A percentile compares a stretch with the other conserved stretches of the same genome.
Conservation (phyloP, 23 tunicate genomes). For the Clavelina lepadiformis region DNA sequence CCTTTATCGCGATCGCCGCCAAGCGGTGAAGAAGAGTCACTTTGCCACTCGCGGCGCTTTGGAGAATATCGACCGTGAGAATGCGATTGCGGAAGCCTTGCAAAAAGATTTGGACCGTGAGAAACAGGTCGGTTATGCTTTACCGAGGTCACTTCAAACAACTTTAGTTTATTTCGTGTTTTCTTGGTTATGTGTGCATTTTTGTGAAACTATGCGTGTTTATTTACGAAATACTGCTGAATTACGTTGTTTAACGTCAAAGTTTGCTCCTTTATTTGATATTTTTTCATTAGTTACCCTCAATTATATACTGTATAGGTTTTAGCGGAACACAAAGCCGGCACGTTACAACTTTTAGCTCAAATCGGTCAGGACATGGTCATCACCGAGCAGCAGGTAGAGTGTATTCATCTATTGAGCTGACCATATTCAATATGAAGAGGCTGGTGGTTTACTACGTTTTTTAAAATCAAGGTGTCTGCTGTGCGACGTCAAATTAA, state of each 20-base stretch:
- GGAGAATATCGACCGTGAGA: slow-evolving; percentile 72
- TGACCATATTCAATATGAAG: background rate
- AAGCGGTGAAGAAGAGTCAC: slow-evolving; percentile 43
- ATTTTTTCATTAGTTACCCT: no score
- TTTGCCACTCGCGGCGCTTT: slow-evolving; percentile 50
- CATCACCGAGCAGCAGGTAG: slow-evolving; percentile 87
- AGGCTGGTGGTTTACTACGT: no score
- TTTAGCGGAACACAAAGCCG: slow-evolving; percentile 75
- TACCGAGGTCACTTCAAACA: no score
- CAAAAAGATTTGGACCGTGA: slow-evolving; percentile 82
- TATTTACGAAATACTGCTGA: no score
- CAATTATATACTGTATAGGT: slow-evolving; percentile 47
- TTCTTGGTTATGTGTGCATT: no score
- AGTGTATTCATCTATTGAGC: background rate
- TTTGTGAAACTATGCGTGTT: no score
- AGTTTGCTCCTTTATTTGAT: no score
- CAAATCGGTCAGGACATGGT: slow-evolving; percentile 98
- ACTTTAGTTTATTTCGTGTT: no score
- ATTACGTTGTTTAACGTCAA: no score
- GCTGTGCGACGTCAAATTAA: slow-evolving; percentile 68
- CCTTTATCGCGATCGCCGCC: slow-evolving; percentile 54
- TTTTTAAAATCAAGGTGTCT: slow-evolving; percentile 41
- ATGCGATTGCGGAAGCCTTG: slow-evolving; percentile 71
- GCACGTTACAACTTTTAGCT: slow-evolving; percentile 68
- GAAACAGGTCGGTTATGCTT: slow-evolving; percentile 71